A percentile compares a stretch with the other conserved stretches of the same genome.
Evolutionary conservation across 2,113 vertebrate species (phyloP).

Genomic region (Neotragus moschatus): DNA sequence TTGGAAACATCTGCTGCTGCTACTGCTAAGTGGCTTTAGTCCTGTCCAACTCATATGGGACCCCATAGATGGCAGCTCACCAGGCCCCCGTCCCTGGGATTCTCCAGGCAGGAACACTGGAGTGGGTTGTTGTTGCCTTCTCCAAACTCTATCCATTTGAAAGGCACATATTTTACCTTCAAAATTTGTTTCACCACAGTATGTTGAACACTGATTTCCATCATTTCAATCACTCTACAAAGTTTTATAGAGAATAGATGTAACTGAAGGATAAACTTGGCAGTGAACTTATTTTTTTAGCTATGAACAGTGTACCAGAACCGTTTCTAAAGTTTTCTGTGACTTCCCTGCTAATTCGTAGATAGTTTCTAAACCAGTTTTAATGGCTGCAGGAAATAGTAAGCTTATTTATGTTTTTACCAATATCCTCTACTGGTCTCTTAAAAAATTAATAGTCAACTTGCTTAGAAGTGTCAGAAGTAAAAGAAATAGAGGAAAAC

Average conservation of each 20-base stretch:
- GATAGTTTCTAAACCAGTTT: neutral
- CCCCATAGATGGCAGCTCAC: neutral
- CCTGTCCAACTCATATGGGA: neutral
- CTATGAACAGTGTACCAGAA: neutral
- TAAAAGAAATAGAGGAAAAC: neutral
- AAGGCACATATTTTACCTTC: neutral
- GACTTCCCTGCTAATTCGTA: neutral
- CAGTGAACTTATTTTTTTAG: neutral
- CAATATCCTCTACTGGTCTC: neutral
- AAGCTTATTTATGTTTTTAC: conserved; percentile 37
- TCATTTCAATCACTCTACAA: neutral
- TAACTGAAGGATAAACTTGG: neutral
- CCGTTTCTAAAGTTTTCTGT: neutral
- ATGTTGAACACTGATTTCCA: neutral
- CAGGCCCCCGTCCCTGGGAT: neutral
- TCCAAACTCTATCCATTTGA: neutral
- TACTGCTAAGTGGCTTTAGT: neutral
- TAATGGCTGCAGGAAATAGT: neutral
- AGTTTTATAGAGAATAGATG: neutral
- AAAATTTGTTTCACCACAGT: neutral
- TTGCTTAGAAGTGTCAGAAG: neutral
- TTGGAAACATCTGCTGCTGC: neutral
- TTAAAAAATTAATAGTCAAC: neutral
- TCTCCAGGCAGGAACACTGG: neutral
- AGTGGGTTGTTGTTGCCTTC: neutral